Conservation (phyloP, 1,140 invertebrate genomes). For the Aphis gossypii region DNA sequence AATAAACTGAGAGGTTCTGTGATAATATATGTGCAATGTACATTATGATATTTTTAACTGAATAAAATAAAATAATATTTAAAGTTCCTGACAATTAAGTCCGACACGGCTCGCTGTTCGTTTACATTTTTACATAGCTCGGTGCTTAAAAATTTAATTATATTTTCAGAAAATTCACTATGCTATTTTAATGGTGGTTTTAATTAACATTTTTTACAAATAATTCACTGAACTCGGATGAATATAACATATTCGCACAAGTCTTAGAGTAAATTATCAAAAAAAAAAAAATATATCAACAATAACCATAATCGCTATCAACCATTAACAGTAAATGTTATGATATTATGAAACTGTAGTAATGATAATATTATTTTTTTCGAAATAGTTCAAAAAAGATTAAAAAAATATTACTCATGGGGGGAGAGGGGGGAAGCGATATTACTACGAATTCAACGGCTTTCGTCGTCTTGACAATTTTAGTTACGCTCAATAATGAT, state of each 20-base stretch:
- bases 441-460: too few relatives aligned
- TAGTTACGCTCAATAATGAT: neutral
- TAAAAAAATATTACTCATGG: too few relatives aligned
- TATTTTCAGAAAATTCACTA: neutral
- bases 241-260: neutral
- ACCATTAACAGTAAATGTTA: neutral
- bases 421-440: too few relatives aligned
- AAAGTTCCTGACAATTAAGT: neutral
- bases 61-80: neutral
- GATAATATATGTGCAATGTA: neutral
- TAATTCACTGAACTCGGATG: neutral
- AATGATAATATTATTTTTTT: neutral
- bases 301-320: neutral
- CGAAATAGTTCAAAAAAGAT: neutral
- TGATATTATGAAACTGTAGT: neutral
- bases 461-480: neutral
- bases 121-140: neutral
- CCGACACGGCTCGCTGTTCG: neutral
- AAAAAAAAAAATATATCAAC: neutral
- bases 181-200: neutral
- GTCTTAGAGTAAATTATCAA: neutral
- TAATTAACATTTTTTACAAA: conserved; percentile 10
- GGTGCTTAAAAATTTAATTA: neutral
- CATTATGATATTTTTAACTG: neutral
- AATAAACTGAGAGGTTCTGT: neutral